These are phyloP conservation scores for Tapirus terrestris DNA, from an alignment of 2,113 vertebrate species.

Conservation along the genomic window DNA sequence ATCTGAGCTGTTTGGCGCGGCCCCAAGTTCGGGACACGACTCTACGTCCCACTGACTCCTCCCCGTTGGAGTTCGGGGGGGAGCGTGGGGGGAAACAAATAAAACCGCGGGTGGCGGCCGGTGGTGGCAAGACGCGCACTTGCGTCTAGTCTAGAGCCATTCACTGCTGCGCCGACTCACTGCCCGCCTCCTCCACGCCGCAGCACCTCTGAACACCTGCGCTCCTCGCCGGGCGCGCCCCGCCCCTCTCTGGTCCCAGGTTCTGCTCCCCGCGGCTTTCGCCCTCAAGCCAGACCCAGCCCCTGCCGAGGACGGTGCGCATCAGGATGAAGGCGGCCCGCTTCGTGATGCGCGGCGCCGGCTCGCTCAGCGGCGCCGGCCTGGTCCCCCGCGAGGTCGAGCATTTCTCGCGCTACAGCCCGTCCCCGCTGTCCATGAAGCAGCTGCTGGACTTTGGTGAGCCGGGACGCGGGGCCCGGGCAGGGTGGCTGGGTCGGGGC, in stretches of 20 bases:
- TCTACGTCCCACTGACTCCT: conserved; percentile 23
- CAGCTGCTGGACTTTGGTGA: conserved; percentile 98
- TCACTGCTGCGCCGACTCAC: rapidly evolving
- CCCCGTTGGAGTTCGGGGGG: not conserved
- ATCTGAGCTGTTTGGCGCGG: not conserved
- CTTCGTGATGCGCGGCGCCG: conserved; percentile 89
- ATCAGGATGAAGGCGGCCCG: conserved; percentile 93
- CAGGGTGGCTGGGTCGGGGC: not conserved
- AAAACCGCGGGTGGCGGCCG: not conserved
- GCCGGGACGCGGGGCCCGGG: not conserved
- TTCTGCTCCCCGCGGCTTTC: not conserved
- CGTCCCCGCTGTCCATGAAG: conserved; percentile 97
- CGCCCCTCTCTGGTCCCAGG: rapidly evolving
- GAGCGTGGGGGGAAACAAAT: not conserved
- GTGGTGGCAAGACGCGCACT: not conserved
- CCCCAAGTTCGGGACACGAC: not conserved
- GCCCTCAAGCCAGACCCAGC: not conserved
- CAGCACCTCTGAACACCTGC: not conserved
- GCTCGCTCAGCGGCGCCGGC: conserved; percentile 73
- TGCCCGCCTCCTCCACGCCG: not conserved
- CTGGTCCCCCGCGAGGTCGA: conserved; percentile 89
- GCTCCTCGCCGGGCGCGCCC: too few species aligned
- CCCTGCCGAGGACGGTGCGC: not conserved
- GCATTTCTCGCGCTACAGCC: conserved; percentile 93
- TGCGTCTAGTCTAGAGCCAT: rapidly evolving